phyloP scores from a whole-genome alignment of 1,140 invertebrate genomes.

The Drosophila sp. region DNA sequence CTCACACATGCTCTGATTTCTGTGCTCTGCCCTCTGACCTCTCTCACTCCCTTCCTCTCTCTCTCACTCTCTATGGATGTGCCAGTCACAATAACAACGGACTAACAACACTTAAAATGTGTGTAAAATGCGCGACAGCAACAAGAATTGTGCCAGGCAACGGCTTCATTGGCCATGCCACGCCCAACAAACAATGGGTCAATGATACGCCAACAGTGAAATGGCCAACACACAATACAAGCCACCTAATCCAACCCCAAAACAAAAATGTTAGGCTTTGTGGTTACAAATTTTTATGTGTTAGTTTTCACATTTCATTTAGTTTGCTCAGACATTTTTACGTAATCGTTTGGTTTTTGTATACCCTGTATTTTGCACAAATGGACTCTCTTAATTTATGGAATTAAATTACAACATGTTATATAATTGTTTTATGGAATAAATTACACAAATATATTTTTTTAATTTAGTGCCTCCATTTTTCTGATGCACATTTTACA shows the following conservation, averaged over 20 bases:
- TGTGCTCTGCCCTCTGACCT: neutral
- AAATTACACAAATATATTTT: neutral
- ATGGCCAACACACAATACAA: neutral
- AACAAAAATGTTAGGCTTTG: slow-evolving; percentile 51
- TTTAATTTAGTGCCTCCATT: neutral
- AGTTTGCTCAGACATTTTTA: slow-evolving; percentile 39
- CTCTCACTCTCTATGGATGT: neutral
- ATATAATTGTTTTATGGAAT: neutral
- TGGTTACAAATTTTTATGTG: slow-evolving; percentile 77
- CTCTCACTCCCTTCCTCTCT: neutral
- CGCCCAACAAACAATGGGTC: slow-evolving; percentile 63
- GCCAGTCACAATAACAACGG: slow-evolving; percentile 66
- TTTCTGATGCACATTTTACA: neutral
- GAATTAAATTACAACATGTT: neutral
- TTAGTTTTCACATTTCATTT: slow-evolving; percentile 70
- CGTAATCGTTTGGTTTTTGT: slow-evolving; percentile 32
- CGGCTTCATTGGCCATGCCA: slow-evolving; percentile 57
- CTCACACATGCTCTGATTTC: no score
- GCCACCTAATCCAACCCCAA: slow-evolving; percentile 15
- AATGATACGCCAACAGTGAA: slow-evolving; percentile 52
- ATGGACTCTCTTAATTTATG: neutral
- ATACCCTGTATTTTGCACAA: slow-evolving; percentile 13
- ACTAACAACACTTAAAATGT: slow-evolving; percentile 79
- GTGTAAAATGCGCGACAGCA: slow-evolving; percentile 72
- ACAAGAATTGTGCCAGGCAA: slow-evolving; percentile 51